Percentiles rank a stretch among this genome's conserved stretches.
phyloP scores from a whole-genome alignment of 2,888 invertebrate species.

The Tricholauxania praeusta region DNA sequence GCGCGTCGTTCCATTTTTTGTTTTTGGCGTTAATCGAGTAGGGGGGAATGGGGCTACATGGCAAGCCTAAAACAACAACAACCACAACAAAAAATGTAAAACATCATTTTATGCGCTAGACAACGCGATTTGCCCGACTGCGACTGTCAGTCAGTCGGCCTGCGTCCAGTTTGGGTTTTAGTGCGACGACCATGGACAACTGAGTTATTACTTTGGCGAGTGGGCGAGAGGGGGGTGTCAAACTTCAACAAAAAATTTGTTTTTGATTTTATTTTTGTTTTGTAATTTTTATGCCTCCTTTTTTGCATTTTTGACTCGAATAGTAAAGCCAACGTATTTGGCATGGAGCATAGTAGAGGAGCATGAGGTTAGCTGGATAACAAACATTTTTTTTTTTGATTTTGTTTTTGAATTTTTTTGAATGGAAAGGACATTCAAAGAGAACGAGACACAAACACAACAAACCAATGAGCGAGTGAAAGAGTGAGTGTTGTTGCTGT shows the following conservation, averaged over 20 bases:
- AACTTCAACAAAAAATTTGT: slow-evolving; percentile 31
- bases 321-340: too few relatives aligned
- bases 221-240: slow-evolving; percentile 8
- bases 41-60: too few relatives aligned
- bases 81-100: slow-evolving; percentile 8
- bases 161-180: slow-evolving; percentile 8
- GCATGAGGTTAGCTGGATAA: too few relatives aligned
- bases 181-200: too few relatives aligned
- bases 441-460: slow-evolving; percentile 13
- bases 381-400: background rate
- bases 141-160: slow-evolving; percentile 19
- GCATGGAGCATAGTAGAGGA: too few relatives aligned
- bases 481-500: slow-evolving; percentile 14
- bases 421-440: slow-evolving; percentile 25
- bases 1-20: slow-evolving; percentile 1
- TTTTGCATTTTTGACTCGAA: slow-evolving; percentile 8
- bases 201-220: background rate
- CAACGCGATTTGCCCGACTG: slow-evolving; percentile 8
- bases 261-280: slow-evolving; percentile 9
- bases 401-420: slow-evolving; percentile 18
- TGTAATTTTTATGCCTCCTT: background rate
- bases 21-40: too few relatives aligned
- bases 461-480: slow-evolving; percentile 41
- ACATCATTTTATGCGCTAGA: background rate
- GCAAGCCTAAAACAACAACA: slow-evolving; percentile 8